Conservation (phyloP, 2,797 vertebrate species). For the Alca torda region DNA sequence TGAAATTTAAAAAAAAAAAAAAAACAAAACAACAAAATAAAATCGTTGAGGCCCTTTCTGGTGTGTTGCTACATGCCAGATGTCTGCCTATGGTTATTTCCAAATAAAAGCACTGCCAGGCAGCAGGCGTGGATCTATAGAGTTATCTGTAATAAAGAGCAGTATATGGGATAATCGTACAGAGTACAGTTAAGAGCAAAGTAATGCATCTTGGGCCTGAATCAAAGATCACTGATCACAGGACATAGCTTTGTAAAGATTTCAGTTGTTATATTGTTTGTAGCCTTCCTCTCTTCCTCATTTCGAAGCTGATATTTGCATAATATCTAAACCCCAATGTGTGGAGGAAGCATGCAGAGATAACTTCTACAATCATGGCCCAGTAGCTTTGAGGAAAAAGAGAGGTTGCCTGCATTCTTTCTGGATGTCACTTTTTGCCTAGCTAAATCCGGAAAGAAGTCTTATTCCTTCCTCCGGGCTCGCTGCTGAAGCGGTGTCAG, state of each 20-base stretch:
- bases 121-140: not conserved
- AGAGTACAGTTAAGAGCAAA: not conserved
- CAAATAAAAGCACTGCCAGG: not conserved
- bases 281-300: not conserved
- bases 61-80: not conserved
- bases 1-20: not conserved
- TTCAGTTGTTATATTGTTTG: not conserved
- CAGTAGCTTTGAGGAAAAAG: not conserved
- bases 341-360: not conserved
- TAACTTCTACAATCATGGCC: not conserved
- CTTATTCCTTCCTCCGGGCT: not conserved
- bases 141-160: not conserved
- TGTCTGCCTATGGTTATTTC: conserved; percentile 16
- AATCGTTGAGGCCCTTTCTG: not conserved
- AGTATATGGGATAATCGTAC: not conserved
- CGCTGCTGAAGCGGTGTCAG: not conserved
- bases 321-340: not conserved
- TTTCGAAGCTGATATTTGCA: conserved; percentile 3
- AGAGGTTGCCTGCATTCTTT: not conserved
- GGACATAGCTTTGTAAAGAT: not conserved
- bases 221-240: not conserved
- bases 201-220: not conserved
- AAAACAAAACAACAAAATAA: not conserved
- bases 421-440: not conserved
- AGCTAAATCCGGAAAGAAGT: not conserved